Base-by-base conservation (phyloP, 2,888 invertebrate species). In the Plebejus argus region DNA sequence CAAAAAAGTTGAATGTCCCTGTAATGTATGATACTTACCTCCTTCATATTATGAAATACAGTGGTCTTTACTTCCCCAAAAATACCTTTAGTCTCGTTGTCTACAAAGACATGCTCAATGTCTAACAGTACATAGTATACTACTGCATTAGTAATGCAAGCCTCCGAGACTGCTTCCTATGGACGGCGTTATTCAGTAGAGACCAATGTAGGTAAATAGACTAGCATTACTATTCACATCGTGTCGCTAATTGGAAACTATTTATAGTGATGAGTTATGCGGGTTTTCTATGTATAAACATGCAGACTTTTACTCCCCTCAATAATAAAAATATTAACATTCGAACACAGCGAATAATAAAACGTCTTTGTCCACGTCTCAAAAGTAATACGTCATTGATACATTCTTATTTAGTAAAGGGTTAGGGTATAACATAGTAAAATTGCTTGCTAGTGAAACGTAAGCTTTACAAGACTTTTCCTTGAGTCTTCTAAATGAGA, bases 121-220 rank as follows among this genome's bases (percentile, higher is more conserved):
- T 12, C 23, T 66, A 15, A 49, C 72, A 12, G 45, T n/a, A 3
- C 20, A 45, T 12, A n/a, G n/a, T n/a, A n/a, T n/a, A n/a, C n/a
- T n/a, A 53, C 23, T 28, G 74, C 49, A 74, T 49, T 72, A 15
- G 49, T 45, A 23, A 53, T 74, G 74, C 74, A 23, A 28, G 23
- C 53, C 74, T 28, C 28, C 74, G 53, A 49, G 53, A 28, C 74
- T 18, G 74, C 15, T 53, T 39, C 53, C 74, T 49, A 74, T 23
- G 74, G 49, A 53, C 20, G 20, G 53, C 28, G 49, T 28, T 74
- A 74, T 74, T 49, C 74, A 74, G 28, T 49, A 53, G 74, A 53
- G 74, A 74, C 74, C 74, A 45, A 49, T 49, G 45, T 74, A 3
- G 74, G 74, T 74, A 53, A 74, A 74, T 74, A 49, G 74, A 74